Evolutionary conservation across 2,797 vertebrate genomes (phyloP).

Genomic region (Notamacropus eugenii): DNA sequence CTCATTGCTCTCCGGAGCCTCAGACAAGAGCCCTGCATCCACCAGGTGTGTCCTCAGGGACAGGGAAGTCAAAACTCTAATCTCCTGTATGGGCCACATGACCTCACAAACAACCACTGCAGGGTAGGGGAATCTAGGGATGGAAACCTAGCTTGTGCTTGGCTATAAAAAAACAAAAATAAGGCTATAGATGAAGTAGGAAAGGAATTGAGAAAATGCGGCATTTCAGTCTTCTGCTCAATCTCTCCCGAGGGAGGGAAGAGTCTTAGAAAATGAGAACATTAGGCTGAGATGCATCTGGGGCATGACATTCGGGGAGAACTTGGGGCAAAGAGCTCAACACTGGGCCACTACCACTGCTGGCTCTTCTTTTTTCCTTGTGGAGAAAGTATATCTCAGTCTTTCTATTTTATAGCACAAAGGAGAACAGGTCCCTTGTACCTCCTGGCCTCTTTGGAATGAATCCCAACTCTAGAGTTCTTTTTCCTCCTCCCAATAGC

Average conservation of each 20-base stretch:
- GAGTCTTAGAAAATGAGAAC: neutral
- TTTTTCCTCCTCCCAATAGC: conserved; percentile 17
- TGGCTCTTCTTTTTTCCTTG: conserved; percentile 11
- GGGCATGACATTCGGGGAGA: too few relatives aligned
- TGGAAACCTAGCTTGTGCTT: neutral
- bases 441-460: neutral
- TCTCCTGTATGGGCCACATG: neutral
- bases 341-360: neutral
- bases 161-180: neutral
- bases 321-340: too few relatives aligned
- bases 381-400: neutral
- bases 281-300: neutral
- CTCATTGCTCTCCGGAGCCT: conserved; percentile 87
- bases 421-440: conserved; percentile 13
- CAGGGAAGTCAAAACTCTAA: too few relatives aligned
- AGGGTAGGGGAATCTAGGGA: neutral
- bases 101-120: neutral
- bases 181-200: neutral
- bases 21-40: conserved; percentile 84
- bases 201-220: neutral
- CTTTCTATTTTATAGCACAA: conserved; percentile 6
- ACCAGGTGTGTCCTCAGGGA: conserved; percentile 85
- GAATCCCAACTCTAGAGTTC: neutral
- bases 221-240: neutral
- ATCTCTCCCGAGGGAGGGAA: conserved; percentile 10